Evolutionary conservation across 1,140 invertebrate genomes (phyloP).

Genomic region (Drosophila miranda): DNA sequence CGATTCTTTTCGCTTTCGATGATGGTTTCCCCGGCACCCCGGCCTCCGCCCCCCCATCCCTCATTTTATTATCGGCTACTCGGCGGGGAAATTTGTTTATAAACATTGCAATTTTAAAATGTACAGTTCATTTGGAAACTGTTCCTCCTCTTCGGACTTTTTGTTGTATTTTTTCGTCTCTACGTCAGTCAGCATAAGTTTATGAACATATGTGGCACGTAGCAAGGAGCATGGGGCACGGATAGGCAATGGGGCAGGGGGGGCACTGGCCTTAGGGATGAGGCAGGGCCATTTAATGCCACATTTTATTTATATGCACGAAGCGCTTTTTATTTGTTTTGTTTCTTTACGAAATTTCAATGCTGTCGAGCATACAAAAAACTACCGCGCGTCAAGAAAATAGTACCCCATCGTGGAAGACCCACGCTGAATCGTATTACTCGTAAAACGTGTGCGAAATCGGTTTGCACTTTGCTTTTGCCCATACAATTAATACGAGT

Average conservation of each 20-base stretch:
- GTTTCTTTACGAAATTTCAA: conserved; percentile 70
- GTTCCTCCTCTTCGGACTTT: conserved; percentile 25
- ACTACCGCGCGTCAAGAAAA: neutral
- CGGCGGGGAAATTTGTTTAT: conserved; percentile 72
- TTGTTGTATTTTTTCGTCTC: conserved; percentile 10
- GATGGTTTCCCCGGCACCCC: conserved; percentile 9
- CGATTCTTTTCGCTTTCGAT: conserved; percentile 9
- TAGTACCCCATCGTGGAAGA: neutral
- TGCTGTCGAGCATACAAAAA: conserved; percentile 37
- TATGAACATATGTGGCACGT: conserved; percentile 48
- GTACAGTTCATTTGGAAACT: conserved; percentile 67
- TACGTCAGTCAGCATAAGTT: conserved; percentile 65
- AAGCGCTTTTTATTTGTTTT: conserved; percentile 71
- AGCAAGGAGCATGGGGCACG: neutral
- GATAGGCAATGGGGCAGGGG: neutral
- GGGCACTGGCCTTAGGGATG: conserved; percentile 1
- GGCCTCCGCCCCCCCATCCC: too few species aligned
- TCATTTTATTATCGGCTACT: conserved; percentile 70
- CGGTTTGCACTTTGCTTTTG: too few species aligned
- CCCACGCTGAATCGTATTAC: neutral
- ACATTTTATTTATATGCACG: conserved; percentile 76
- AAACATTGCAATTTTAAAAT: conserved; percentile 81
- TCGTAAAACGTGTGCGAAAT: too few species aligned
- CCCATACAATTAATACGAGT: too few species aligned
- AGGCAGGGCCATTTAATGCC: conserved; percentile 60